These are phyloP conservation scores for Pyrocephalus nanus DNA, from an alignment of 2,797 vertebrate genomes.

Conservation along the genomic window DNA sequence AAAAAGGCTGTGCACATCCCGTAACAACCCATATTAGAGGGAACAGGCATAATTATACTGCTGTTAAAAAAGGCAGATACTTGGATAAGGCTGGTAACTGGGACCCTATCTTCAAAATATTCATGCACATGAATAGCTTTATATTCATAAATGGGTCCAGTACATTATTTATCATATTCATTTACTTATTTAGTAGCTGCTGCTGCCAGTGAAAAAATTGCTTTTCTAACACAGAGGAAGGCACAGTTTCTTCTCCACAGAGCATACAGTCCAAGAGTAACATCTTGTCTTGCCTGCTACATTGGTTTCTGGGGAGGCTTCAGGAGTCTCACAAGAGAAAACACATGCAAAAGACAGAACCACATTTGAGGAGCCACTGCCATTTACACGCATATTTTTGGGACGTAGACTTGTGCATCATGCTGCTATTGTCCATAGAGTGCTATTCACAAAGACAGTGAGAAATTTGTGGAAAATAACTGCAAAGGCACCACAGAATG, in stretches of 20 bases:
- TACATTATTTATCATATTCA: conserved; percentile 62
- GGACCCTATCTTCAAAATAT: conserved; percentile 2
- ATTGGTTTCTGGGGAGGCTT: background rate
- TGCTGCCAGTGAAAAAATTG: conserved; percentile 18
- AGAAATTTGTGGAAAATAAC: background rate
- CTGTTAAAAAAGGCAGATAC: background rate
- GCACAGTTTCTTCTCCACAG: background rate
- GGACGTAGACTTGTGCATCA: background rate
- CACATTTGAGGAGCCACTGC: background rate
- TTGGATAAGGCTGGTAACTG: background rate
- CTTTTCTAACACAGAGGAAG: background rate
- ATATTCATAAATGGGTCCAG: conserved; percentile 10
- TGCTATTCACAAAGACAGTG: background rate
- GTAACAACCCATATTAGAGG: background rate
- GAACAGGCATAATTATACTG: background rate
- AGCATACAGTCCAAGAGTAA: background rate
- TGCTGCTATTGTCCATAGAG: background rate
- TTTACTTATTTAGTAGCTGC: conserved; percentile 63
- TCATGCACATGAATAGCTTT: conserved; percentile 28
- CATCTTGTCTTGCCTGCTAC: background rate
- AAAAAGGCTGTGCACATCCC: background rate
- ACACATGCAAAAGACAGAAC: background rate
- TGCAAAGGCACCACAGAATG: background rate
- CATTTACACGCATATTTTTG: background rate
- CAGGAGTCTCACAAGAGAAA: background rate